phyloP scores from a whole-genome alignment of 1,140 invertebrate genomes.

The Megalopta genalis region DNA sequence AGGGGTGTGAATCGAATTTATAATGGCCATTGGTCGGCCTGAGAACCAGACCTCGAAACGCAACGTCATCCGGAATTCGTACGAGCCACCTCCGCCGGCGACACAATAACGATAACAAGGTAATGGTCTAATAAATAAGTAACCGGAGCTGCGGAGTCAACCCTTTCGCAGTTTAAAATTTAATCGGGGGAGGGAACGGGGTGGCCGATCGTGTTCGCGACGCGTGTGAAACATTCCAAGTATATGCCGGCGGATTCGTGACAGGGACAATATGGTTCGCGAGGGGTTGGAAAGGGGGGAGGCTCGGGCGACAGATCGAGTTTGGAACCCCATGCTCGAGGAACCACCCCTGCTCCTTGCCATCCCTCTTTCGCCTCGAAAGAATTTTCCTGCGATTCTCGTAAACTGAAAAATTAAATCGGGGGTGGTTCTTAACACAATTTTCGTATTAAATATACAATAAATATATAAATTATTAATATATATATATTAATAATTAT shows the following conservation, averaged over 20 bases:
- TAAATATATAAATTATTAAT: too few relatives aligned
- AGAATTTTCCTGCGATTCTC: too few relatives aligned
- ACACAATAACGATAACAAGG: conserved; percentile 66
- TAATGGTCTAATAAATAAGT: conserved; percentile 78
- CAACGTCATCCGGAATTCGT: not conserved
- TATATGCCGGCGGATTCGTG: conserved; percentile 39
- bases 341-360: not conserved
- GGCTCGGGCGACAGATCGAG: conserved; percentile 23
- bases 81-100: not conserved
- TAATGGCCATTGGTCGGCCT: too few relatives aligned
- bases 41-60: too few relatives aligned
- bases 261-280: conserved; percentile 59
- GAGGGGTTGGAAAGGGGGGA: conserved; percentile 23
- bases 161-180: conserved; percentile 75
- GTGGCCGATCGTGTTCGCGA: conserved; percentile 27
- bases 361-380: too few relatives aligned
- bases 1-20: not conserved
- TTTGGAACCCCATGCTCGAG: conserved; percentile 24
- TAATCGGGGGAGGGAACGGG: conserved; percentile 39
- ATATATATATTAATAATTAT: too few relatives aligned
- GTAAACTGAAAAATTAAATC: too few relatives aligned
- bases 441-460: too few relatives aligned
- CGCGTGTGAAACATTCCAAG: conserved; percentile 70
- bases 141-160: conserved; percentile 68
- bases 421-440: too few relatives aligned